Conservation (phyloP, 1,140 invertebrate species). For the Bombus superbus region DNA sequence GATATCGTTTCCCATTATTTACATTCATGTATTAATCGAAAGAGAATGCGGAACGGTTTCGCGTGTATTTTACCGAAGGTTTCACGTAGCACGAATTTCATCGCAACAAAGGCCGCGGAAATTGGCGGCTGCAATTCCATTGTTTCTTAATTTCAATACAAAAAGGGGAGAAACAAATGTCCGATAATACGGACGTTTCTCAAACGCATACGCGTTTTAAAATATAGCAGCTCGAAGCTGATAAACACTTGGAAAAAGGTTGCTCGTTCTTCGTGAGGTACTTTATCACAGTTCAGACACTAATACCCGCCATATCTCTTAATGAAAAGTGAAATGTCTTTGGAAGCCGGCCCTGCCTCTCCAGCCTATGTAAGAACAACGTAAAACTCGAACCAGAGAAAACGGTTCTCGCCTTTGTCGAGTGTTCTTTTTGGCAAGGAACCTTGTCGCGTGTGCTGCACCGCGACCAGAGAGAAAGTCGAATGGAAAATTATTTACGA, state of each 20-base stretch:
- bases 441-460: constrained; percentile 16
- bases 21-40: background rate
- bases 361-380: background rate
- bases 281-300: constrained; percentile 23
- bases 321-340: constrained; percentile 52
- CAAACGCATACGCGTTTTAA: background rate
- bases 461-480: constrained; percentile 59
- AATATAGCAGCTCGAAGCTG: background rate
- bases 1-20: background rate
- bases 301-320: constrained; percentile 38
- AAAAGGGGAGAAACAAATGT: background rate
- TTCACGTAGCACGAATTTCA: background rate
- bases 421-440: background rate
- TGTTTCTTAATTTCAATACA: background rate
- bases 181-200: background rate
- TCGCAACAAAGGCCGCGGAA: background rate
- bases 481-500: constrained; percentile 75
- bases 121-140: background rate
- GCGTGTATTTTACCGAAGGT: background rate
- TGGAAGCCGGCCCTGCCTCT: background rate
- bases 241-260: background rate
- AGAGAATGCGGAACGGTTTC: background rate
- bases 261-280: background rate
- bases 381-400: background rate
- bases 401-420: constrained; percentile 34